Evolutionary conservation across 2,797 vertebrate species (phyloP), one percentile per base, ranked within the genome.

Genomic region (Pseudochaenichthys georgianus): DNA sequence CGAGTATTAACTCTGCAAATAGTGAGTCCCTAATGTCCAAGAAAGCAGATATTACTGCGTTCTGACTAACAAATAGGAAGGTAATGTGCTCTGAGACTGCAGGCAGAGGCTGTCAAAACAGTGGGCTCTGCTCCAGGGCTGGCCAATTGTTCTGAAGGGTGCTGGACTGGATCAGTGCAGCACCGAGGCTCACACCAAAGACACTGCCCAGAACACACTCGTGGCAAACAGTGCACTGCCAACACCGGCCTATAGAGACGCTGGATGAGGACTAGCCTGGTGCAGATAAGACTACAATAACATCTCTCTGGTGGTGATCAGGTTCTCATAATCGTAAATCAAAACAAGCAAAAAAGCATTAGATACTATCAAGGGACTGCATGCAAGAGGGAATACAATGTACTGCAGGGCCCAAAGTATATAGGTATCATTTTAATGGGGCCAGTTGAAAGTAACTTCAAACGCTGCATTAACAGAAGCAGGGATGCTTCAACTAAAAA

Each of bases 51-150:
- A 82, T 81, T 80, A 85, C 85, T 88, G 85, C 79, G 84, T 86
- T 85, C 75, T 84, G 85, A 88, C 83, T 82, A 83, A 81, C 82
- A 90, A 90, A 92, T 86, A 70, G 84, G 85, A 89, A 86, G 31
- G 86, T 92, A 92, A 94, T 89, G 82, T 81, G 82, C 76, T 88
- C 85, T 88, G 93, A 92, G 91, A 93, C 84, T 79, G 81, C 82
- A 86, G 84, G 88, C 91, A 92, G 84, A 59, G 78, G 73, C 89
- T 93, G 92, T 93, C 93, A 94, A 92, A 94, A 93, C 88, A 93
- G 77, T 74, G 75, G 81, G 75, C 79, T 68, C 80, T 83, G 83
- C 82, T 91, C 77, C 80, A 81, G 16, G 48, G 73, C 74, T 73
- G 78, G 73, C 77, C 85, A 85, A 91, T 92, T 90, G 89, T 93